Evolutionary conservation across 2,113 vertebrate genomes (phyloP).

Genomic region (Strigops habroptila): DNA sequence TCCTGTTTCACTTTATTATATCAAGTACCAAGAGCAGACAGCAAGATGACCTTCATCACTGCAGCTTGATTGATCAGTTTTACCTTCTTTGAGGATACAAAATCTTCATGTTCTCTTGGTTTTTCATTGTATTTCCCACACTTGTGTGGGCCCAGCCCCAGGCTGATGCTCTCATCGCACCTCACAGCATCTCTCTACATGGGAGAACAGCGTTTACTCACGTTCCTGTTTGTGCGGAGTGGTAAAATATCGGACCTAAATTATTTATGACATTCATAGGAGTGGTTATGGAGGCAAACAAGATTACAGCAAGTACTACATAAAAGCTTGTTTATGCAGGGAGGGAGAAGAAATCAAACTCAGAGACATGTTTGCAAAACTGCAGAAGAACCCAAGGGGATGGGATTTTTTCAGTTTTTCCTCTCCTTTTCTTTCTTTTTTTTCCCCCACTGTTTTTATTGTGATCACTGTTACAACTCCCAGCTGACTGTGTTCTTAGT

Average conservation of each 20-base stretch:
- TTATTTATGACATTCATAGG: constrained; percentile 39
- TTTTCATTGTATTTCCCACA: neutral
- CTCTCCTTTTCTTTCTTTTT: neutral
- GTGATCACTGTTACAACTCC: fast-evolving
- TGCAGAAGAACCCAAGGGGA: neutral
- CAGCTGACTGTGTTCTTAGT: neutral
- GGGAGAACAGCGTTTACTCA: neutral
- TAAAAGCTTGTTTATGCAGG: neutral
- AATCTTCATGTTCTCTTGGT: neutral
- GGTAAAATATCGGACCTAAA: constrained; percentile 9
- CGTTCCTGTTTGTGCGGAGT: neutral
- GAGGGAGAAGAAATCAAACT: neutral
- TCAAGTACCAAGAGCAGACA: neutral
- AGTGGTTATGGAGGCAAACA: constrained; percentile 37
- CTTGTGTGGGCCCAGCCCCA: fast-evolving
- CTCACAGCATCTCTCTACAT: fast-evolving
- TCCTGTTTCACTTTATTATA: neutral
- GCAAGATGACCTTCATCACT: neutral
- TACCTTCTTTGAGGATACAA: neutral
- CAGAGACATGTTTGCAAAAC: neutral
- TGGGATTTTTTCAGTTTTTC: neutral
- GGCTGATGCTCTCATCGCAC: fast-evolving
- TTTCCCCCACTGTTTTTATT: neutral
- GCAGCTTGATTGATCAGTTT: neutral
- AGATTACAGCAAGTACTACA: constrained; percentile 36